Evolutionary conservation across 2,888 invertebrate genomes (phyloP), one percentile per base, ranked within the genome.

Genomic region (Leucoma salicis): DNA sequence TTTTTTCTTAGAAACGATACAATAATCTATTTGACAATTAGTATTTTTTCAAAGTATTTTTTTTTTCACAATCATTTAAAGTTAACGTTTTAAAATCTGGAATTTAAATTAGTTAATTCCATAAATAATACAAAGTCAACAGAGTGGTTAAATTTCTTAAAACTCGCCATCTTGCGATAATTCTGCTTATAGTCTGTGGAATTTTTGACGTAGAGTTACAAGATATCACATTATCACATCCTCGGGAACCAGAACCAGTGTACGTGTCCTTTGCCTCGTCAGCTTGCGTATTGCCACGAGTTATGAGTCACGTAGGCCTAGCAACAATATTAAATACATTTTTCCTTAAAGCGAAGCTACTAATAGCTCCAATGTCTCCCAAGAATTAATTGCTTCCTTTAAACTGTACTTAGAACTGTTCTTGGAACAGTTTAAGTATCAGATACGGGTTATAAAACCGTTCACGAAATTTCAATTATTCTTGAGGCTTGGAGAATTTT

Each of bases 231-330:
- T 27, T 18, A 7, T 7, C 18, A 5, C 7, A 18, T 18, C 7
- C 4, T 18, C 18, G n/a, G n/a, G n/a, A n/a, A n/a, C n/a, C 25
- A 25, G 25, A 8, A 10, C 24, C 15, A 14, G 25, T 27, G 0
- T 10, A 24, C 8, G 32, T 31, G 31, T 31, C 31, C 14, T 29
- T 5, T 8, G 36, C 29, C 36, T 36, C 36, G 36, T 36, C 12
- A 29, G 10, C 18, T 27, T 15, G 29, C 41, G 39, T 42, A 42
- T 32, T 33, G 36, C 5, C 14, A 45, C 41, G 43, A 24, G 49
- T 18, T 4, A 13, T 8, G 14, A 29, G 42, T 55, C 55, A 55
- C 55, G 55, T 55, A 55, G 31, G 43, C 45, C 15, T 36, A 36
- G 24, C 36, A 28, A 29, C 28, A n/a, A 18, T 18, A 8, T 35